A percentile compares a stretch with the other conserved stretches of the same genome.
Evolutionary conservation across 2,888 invertebrate species (phyloP).

Genomic region (Caenorhabditis imperialis): DNA sequence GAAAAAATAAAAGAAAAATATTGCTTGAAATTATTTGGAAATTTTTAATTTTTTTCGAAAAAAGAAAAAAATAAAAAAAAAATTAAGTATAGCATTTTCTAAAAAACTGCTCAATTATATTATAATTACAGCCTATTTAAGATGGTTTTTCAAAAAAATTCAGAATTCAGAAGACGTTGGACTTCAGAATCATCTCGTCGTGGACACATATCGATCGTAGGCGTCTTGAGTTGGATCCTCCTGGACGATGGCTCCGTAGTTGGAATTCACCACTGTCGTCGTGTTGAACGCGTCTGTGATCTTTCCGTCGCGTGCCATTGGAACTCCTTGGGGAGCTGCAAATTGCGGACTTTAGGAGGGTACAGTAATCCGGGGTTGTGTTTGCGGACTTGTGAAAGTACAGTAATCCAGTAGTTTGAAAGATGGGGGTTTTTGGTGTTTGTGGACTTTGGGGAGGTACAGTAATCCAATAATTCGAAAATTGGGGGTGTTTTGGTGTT

Average conservation of each 20-base stretch:
- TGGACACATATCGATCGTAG: constrained; percentile 76
- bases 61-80: constrained; percentile 7
- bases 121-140: constrained; percentile 19
- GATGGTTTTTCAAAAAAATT: too few relatives aligned
- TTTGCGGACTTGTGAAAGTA: too few relatives aligned
- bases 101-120: too few relatives aligned
- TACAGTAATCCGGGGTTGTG: too few relatives aligned
- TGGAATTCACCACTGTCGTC: constrained; percentile 71
- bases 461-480: too few relatives aligned
- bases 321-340: constrained; percentile 77
- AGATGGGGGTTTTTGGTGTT: too few relatives aligned
- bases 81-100: constrained; percentile 13
- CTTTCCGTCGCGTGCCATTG: constrained; percentile 71
- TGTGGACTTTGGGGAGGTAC: too few relatives aligned
- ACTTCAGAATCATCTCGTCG: constrained; percentile 55
- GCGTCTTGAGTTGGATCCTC: constrained; percentile 73
- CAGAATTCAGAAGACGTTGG: too few relatives aligned
- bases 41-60: constrained; percentile 14
- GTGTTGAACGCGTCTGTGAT: constrained; percentile 76
- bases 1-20: constrained; percentile 1
- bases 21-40: too few relatives aligned
- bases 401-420: too few relatives aligned
- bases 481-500: too few relatives aligned
- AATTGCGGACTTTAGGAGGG: too few relatives aligned
- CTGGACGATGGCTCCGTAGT: constrained; percentile 74